phyloP scores from a whole-genome alignment of 2,797 vertebrate species.

The Lithobates sylvaticus region DNA sequence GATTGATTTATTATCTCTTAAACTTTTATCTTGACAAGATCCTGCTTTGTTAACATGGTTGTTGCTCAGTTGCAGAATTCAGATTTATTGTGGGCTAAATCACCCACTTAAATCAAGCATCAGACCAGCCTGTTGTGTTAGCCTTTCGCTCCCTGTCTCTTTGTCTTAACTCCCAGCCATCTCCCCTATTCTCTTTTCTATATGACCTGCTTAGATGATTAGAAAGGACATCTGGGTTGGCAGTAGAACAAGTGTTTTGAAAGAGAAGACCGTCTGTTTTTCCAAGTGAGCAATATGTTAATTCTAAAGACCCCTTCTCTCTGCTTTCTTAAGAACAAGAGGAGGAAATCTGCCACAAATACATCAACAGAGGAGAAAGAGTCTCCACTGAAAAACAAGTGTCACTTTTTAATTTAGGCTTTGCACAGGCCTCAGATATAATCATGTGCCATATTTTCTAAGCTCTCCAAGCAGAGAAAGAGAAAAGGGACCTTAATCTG shows the following conservation, averaged over 20 bases:
- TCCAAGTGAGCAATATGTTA: constrained; percentile 75
- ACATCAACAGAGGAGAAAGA: constrained; percentile 67
- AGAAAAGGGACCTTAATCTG: constrained; percentile 68
- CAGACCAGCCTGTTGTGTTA: constrained; percentile 42
- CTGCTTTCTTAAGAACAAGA: constrained; percentile 67
- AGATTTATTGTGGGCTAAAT: constrained; percentile 38
- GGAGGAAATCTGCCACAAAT: constrained; percentile 68
- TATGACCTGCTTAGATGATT: constrained; percentile 77
- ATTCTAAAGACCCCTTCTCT: constrained; percentile 67
- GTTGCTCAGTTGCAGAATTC: constrained; percentile 60
- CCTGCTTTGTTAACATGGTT: constrained; percentile 64
- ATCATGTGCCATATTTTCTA: constrained; percentile 73
- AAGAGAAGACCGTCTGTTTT: constrained; percentile 73
- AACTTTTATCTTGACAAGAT: constrained; percentile 1
- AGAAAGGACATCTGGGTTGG: constrained; percentile 76
- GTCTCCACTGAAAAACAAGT: constrained; percentile 70
- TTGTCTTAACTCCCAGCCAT: constrained; percentile 23
- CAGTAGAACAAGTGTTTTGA: constrained; percentile 74
- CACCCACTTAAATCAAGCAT: constrained; percentile 54
- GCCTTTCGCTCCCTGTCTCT: constrained; percentile 24
- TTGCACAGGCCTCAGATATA: constrained; percentile 69
- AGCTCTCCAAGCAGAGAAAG: constrained; percentile 66
- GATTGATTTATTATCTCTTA: neutral
- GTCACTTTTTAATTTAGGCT: constrained; percentile 72
- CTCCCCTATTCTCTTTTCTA: constrained; percentile 64